These are phyloP conservation scores for Labeo catla DNA, from an alignment of 2,113 vertebrate species.

Conservation along the genomic window DNA sequence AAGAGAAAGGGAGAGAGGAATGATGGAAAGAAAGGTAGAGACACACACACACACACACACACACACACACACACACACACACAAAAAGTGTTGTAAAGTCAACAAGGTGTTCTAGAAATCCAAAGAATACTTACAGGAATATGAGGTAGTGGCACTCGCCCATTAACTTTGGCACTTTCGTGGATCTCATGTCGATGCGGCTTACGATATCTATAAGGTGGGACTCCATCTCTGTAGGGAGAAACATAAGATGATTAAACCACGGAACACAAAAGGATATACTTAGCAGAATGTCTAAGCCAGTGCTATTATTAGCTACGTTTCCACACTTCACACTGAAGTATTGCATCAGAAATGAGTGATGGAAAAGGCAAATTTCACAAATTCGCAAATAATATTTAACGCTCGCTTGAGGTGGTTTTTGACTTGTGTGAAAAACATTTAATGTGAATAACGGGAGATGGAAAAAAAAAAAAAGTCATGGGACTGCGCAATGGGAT, in stretches of 20 bases:
- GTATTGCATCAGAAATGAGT: too few relatives aligned
- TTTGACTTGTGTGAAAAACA: too few relatives aligned
- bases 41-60: background rate
- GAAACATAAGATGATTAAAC: background rate
- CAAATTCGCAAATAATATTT: too few relatives aligned
- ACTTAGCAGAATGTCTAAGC: background rate
- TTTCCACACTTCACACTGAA: too few relatives aligned
- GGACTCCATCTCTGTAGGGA: conserved; percentile 88
- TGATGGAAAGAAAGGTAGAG: conserved; percentile 4
- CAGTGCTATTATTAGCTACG: too few relatives aligned
- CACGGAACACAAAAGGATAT: background rate
- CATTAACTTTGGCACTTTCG: conserved; percentile 98
- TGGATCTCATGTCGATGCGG: conserved; percentile 98
- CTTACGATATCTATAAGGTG: conserved; percentile 92
- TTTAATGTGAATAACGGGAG: too few relatives aligned
- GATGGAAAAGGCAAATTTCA: too few relatives aligned
- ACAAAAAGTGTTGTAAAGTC: conserved; percentile 22
- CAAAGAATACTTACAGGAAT: conserved; percentile 88
- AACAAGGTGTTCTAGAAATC: conserved; percentile 43
- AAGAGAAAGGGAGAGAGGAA: conserved; percentile 25
- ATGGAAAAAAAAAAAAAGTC: too few relatives aligned
- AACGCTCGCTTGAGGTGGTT: too few relatives aligned
- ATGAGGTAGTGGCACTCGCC: conserved; percentile 97
- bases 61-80: background rate
- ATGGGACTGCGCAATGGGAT: too few relatives aligned